Conservation (phyloP, 2,113 vertebrate species). For the Himantopus leucocephalus region DNA sequence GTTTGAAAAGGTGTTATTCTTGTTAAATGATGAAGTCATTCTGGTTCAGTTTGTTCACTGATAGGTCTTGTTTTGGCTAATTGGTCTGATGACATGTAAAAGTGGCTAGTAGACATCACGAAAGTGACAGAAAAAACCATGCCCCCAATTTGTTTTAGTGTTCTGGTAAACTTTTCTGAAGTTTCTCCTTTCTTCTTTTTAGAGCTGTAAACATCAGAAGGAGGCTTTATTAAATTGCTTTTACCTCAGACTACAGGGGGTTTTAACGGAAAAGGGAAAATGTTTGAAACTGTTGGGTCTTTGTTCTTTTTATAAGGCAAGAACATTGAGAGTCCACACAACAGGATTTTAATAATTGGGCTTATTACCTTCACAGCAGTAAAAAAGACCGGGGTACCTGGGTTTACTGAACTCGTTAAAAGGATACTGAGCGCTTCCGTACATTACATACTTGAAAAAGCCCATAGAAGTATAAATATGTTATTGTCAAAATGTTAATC, state of each 20-base stretch:
- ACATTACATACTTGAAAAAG: not conserved
- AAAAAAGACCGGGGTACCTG: not conserved
- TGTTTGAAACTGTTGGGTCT: constrained; percentile 18
- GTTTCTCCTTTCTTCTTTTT: not conserved
- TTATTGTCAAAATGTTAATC: not conserved
- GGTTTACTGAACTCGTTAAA: not conserved
- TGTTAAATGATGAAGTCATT: not conserved
- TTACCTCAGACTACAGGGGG: constrained; percentile 8
- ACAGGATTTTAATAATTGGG: not conserved
- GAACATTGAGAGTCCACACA: not conserved
- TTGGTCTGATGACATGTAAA: not conserved
- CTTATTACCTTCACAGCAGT: constrained; percentile 18
- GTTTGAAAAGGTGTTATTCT: constrained; percentile 23
- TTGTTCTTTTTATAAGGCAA: constrained; percentile 28
- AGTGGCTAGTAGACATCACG: not conserved
- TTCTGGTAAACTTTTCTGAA: constrained; percentile 6
- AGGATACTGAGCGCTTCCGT: not conserved
- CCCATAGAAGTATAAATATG: not conserved
- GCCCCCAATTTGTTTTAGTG: not conserved
- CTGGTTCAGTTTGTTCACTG: not conserved
- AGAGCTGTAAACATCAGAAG: constrained; percentile 2
- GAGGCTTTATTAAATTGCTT: constrained; percentile 22
- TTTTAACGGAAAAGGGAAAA: not conserved
- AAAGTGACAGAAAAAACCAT: not conserved
- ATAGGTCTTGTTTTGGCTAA: constrained; percentile 3